A percentile compares a stretch with the other conserved stretches of the same genome.
These are phyloP conservation scores for Thaumatotibia leucotreta DNA, from an alignment of 1,140 invertebrate genomes.

Conservation along the genomic window DNA sequence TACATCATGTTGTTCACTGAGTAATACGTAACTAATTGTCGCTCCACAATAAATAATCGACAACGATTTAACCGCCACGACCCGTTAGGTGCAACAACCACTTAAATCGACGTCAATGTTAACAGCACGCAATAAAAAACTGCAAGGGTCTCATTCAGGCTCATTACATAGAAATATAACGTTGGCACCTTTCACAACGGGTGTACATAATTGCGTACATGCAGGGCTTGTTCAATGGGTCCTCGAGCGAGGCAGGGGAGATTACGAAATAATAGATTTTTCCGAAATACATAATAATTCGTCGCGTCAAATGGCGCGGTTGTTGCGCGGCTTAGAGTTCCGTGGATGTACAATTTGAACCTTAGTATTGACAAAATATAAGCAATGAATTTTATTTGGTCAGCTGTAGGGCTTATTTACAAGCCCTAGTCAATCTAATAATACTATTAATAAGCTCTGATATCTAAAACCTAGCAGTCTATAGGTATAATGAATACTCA, in stretches of 20 bases:
- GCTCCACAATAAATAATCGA: neutral
- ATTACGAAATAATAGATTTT: slow-evolving; percentile 73
- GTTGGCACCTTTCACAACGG: slow-evolving; percentile 39
- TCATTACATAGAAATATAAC: slow-evolving; percentile 49
- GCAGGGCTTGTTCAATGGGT: slow-evolving; percentile 52
- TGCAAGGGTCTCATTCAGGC: slow-evolving; percentile 40
- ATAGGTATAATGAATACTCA: no score
- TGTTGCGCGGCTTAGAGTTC: slow-evolving; percentile 54
- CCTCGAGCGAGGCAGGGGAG: slow-evolving; percentile 53
- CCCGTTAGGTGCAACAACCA: neutral
- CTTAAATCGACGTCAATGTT: slow-evolving; percentile 16
- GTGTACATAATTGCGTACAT: slow-evolving; percentile 42
- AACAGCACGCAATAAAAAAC: slow-evolving; percentile 26
- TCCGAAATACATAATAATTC: slow-evolving; percentile 73
- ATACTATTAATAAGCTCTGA: no score
- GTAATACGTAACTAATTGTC: neutral
- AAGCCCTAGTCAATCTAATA: no score
- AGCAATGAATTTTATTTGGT: no score
- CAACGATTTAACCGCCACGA: neutral
- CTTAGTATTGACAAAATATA: no score
- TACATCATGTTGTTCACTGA: no score
- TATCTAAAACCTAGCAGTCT: no score
- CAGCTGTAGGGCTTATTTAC: no score
- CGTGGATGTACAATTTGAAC: no score
- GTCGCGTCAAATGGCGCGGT: slow-evolving; percentile 61